Conservation (phyloP, 2,113 vertebrate species). For the Chaetodon trifascialis region DNA sequence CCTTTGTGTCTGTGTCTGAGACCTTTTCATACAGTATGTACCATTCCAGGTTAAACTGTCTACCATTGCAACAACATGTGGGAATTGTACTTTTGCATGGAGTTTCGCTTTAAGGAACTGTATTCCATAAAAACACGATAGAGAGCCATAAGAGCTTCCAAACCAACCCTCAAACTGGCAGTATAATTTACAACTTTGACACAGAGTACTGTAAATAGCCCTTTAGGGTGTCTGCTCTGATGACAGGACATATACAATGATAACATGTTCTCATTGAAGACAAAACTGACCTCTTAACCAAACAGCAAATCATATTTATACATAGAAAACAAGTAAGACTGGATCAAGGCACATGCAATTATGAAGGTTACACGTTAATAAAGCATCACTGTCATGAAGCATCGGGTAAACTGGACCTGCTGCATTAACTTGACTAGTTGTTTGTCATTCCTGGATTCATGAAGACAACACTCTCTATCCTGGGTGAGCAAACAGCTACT, state of each 20-base stretch:
- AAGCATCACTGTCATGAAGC: not conserved
- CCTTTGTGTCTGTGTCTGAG: conserved; percentile 15
- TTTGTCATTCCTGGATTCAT: not conserved
- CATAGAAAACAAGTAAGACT: not conserved
- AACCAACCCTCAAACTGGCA: conserved; percentile 36
- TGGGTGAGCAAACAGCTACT: conserved; percentile 19
- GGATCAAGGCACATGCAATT: not conserved
- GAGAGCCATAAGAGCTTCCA: conserved; percentile 33
- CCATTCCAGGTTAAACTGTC: conserved; percentile 39
- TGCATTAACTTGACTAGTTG: not conserved
- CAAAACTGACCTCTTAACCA: not conserved
- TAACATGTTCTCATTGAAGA: conserved; percentile 29
- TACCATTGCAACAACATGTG: conserved; percentile 39
- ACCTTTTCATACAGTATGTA: conserved; percentile 13
- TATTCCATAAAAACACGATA: conserved; percentile 63
- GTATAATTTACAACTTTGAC: conserved; percentile 62
- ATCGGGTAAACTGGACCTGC: not conserved
- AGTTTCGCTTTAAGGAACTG: conserved; percentile 58
- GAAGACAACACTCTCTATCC: conserved; percentile 9
- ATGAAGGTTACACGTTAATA: not conserved
- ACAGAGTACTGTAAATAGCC: conserved; percentile 35
- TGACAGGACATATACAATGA: conserved; percentile 47
- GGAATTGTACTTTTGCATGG: conserved; percentile 59
- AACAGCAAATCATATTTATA: conserved; percentile 2
- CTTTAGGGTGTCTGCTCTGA: conserved; percentile 47